Evolutionary conservation across 2,113 vertebrate species (phyloP).

Genomic region (Aegotheles bennettii): DNA sequence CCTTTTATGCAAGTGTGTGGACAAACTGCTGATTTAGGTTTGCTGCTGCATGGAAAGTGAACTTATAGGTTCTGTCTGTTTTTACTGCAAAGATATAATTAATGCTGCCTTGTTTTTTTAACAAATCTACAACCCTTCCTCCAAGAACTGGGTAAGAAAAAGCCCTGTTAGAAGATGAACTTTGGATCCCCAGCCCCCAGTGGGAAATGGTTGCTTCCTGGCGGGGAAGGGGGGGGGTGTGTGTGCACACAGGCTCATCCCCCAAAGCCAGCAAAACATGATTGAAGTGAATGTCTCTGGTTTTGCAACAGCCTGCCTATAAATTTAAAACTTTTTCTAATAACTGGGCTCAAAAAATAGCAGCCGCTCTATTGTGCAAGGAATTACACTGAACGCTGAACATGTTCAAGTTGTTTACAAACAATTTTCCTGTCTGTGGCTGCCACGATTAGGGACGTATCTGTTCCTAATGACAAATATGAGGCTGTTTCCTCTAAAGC

Average conservation of each 20-base stretch:
- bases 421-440: neutral
- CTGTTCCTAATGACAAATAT: neutral
- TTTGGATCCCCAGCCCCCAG: neutral
- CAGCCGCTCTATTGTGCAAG: neutral
- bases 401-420: neutral
- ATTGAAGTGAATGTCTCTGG: neutral
- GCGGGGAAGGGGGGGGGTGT: neutral
- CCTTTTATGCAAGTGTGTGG: neutral
- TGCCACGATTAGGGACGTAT: rapidly evolving
- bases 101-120: neutral
- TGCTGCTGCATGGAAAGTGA: neutral
- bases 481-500: rapidly evolving
- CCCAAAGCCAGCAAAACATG: neutral
- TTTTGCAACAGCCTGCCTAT: neutral
- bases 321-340: neutral
- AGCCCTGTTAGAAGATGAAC: neutral
- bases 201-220: neutral
- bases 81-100: neutral
- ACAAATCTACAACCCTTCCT: neutral
- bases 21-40: neutral
- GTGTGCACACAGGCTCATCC: rapidly evolving
- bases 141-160: neutral
- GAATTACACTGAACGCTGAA: too few species aligned
- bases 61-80: neutral
- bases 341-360: neutral